Evolutionary conservation across 2,113 vertebrate species (phyloP).

Genomic region (Atrichornis clamosus): DNA sequence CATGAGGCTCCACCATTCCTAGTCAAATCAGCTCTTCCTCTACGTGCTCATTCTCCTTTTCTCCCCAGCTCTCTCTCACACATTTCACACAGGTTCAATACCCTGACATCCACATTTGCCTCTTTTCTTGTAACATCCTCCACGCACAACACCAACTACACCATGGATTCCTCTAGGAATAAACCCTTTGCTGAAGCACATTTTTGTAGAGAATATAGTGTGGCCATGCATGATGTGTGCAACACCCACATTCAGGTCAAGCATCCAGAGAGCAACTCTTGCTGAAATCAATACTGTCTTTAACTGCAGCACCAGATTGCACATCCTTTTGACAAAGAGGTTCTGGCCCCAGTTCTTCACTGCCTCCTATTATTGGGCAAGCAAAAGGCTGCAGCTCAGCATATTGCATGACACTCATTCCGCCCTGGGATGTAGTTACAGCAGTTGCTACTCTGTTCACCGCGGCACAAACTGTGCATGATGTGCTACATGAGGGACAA

Average conservation of each 20-base stretch:
- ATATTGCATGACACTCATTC: rapidly evolving
- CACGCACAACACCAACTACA: neutral
- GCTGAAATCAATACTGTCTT: neutral
- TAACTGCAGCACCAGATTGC: neutral
- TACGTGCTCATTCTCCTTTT: neutral
- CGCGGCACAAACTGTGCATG: neutral
- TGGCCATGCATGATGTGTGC: neutral
- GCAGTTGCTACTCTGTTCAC: neutral
- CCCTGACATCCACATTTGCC: neutral
- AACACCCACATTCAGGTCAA: neutral
- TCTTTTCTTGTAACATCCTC: neutral
- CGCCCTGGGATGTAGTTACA: neutral
- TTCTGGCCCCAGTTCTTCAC: neutral
- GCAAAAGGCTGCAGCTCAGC: neutral
- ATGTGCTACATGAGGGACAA: neutral
- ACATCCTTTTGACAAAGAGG: neutral
- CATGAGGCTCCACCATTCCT: neutral
- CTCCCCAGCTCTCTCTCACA: neutral
- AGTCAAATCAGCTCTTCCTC: neutral
- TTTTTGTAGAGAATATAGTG: neutral
- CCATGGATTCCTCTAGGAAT: neutral
- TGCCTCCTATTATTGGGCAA: neutral
- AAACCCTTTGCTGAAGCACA: neutral
- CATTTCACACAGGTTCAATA: neutral
- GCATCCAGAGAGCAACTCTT: neutral